Evolutionary conservation across 2,888 invertebrate species (phyloP).

Genomic region (Rotaria sp.): DNA sequence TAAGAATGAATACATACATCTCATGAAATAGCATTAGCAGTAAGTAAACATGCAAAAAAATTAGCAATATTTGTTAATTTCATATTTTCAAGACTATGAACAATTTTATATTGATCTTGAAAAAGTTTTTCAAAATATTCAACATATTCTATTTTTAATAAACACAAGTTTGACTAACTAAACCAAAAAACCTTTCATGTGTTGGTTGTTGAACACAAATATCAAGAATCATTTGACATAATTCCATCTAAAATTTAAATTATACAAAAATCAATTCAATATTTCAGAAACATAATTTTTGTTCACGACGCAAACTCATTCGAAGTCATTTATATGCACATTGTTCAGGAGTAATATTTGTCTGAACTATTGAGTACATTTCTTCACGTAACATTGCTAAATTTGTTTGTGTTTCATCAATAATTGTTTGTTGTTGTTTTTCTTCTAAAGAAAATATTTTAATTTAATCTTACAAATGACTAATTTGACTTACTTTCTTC

Average conservation of each 20-base stretch:
- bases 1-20: constrained; percentile 52
- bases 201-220: constrained; percentile 69
- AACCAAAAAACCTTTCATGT: constrained; percentile 76
- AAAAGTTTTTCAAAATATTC: constrained; percentile 89
- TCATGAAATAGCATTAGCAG: constrained; percentile 94
- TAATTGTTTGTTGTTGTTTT: constrained; percentile 56
- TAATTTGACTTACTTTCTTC: constrained; percentile 42
- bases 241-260: constrained; percentile 60
- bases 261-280: background rate
- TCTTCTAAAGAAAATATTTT: constrained; percentile 37
- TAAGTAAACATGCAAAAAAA: constrained; percentile 87
- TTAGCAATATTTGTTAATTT: constrained; percentile 89
- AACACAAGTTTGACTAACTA: constrained; percentile 69
- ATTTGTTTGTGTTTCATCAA: constrained; percentile 94
- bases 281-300: constrained; percentile 63
- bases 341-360: constrained; percentile 95
- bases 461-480: background rate
- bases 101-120: constrained; percentile 81
- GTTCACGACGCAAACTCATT: constrained; percentile 89
- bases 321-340: constrained; percentile 92
- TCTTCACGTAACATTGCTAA: constrained; percentile 81
- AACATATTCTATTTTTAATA: constrained; percentile 79
- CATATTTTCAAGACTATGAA: constrained; percentile 85
- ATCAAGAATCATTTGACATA: constrained; percentile 97
- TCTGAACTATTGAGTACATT: constrained; percentile 93